These are phyloP conservation scores for Acropora yongei DNA, from an alignment of 64 coral and sea anemone genomes.

Conservation along the genomic window DNA sequence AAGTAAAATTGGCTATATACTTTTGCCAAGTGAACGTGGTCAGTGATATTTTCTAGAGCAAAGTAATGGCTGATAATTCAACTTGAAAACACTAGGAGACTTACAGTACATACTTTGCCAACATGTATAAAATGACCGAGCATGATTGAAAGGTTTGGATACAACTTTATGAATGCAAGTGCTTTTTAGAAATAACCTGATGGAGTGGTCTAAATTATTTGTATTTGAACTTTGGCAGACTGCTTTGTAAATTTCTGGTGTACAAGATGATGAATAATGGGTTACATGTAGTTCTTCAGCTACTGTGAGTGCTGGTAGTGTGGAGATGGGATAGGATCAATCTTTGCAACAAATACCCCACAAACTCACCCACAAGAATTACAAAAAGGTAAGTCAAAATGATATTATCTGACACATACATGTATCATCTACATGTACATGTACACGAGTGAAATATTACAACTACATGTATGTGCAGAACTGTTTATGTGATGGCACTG, in stretches of 20 bases:
- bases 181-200: not conserved
- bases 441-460: constrained; percentile 5
- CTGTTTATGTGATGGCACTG: constrained; percentile 8
- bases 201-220: not conserved
- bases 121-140: constrained; percentile 6
- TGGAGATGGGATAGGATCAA: constrained; percentile 3
- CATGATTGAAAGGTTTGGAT: constrained; percentile 9
- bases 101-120: constrained; percentile 6
- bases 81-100: not conserved
- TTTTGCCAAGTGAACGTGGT: constrained; percentile 1
- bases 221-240: constrained; percentile 9
- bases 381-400: not conserved
- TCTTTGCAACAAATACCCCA: constrained; percentile 2
- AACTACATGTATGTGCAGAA: not conserved
- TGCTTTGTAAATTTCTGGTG: not conserved
- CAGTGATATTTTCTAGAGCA: constrained; percentile 7
- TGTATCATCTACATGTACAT: not conserved
- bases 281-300: constrained; percentile 11
- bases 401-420: constrained; percentile 10
- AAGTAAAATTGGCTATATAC: not conserved
- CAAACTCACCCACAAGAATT: constrained; percentile 3
- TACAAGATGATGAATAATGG: not conserved
- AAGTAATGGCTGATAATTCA: constrained; percentile 10
- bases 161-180: constrained; percentile 6
- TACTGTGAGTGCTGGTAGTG: constrained; percentile 2